phyloP scores from a whole-genome alignment of 2,888 invertebrate species.

The Cantharis rustica region DNA sequence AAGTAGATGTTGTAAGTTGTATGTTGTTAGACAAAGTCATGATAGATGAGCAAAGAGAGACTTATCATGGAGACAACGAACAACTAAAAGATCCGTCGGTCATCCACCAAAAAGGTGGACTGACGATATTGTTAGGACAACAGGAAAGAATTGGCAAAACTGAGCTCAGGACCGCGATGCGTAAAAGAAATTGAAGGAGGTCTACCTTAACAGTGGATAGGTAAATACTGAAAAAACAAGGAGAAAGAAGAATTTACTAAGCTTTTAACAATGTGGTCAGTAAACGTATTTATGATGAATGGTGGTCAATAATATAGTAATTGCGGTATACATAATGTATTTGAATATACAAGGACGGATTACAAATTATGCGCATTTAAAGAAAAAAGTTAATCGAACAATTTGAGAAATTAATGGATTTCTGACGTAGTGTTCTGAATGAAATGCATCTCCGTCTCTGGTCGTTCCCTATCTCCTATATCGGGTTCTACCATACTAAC shows the following conservation, averaged over 20 bases:
- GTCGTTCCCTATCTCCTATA: neutral
- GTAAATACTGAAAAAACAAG: too few relatives aligned
- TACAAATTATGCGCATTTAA: neutral
- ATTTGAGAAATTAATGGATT: neutral
- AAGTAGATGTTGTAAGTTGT: too few relatives aligned
- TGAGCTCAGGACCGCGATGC: too few relatives aligned
- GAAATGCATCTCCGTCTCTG: neutral
- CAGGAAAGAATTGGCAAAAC: too few relatives aligned
- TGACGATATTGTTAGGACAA: too few relatives aligned
- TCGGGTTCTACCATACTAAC: neutral
- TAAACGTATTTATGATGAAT: neutral
- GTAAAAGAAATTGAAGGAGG: too few relatives aligned
- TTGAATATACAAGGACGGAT: neutral
- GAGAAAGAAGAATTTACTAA: neutral
- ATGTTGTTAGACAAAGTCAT: too few relatives aligned
- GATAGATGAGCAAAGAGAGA: too few relatives aligned
- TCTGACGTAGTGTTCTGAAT: neutral
- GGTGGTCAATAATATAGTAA: neutral
- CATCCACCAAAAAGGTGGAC: too few relatives aligned
- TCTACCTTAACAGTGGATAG: too few relatives aligned
- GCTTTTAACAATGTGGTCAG: neutral
- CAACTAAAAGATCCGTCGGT: too few relatives aligned
- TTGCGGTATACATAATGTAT: neutral
- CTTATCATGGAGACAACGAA: too few relatives aligned
- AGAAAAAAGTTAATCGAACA: neutral